Base-by-base conservation (phyloP, 1,140 invertebrate genomes). In the Euwallacea fornicatus region DNA sequence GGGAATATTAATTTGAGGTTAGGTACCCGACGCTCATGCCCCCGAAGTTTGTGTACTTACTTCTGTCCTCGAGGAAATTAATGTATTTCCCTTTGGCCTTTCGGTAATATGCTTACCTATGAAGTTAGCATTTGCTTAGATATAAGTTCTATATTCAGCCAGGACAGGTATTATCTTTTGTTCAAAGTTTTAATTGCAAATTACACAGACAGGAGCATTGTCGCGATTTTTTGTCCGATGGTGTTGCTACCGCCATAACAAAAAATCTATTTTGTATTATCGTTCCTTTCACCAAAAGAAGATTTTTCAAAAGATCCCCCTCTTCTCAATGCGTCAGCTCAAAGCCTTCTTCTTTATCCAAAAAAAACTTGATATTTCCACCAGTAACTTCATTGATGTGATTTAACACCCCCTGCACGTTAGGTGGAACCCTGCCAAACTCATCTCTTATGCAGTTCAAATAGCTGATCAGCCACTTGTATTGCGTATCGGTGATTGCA, bases 381-480 rank as follows among this genome's bases (percentile, higher is more conserved):
- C 71, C 71, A 7, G 71, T 72, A 0, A 68, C n/a, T 16, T 67
- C 11, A 44, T 68, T 75, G n/a, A 77, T 76, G 63, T 77, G 67
- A 58, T 76, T 75, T 21, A 77, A 54, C 33, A 77, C 69, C 44
- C 75, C 75, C 16, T 65, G 69, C n/a, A 76, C 61, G 58, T 77
- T 77, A 7, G 75, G 75, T 2, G 76, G 76, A 43, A 42, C 62
- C 13, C 68, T 41, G 7, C 73, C 76, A 33, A 70, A 72, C 7
- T 76, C 73, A 16, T 77, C 76, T 64, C 65, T 75, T 10, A 77
- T 71, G 33, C 73, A 76, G 44, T 75, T 62, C 41, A 77, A 55
- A 62, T 77, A 77, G 47, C 61, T 74, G 42, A 72, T 42, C 7
- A 75, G 54, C 75, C 75, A 76, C 33, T 66, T 60, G 10, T 68